Evolutionary conservation across 2,888 invertebrate genomes (phyloP).

Genomic region (Hyles lineata): DNA sequence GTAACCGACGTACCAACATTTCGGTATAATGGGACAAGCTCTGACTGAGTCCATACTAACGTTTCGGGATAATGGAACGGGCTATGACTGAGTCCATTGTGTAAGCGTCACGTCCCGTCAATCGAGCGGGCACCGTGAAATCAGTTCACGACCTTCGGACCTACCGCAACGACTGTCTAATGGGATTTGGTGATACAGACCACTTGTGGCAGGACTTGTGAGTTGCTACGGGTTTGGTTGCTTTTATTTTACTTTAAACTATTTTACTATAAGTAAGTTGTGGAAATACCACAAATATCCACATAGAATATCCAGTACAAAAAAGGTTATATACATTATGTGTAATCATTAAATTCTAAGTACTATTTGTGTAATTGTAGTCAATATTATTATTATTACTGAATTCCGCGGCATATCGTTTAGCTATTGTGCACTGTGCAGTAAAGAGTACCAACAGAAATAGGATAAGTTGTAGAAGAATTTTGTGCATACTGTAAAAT

Average conservation of each 20-base stretch:
- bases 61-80: constrained; percentile 73
- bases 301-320: too few species aligned
- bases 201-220: not conserved
- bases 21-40: constrained; percentile 69
- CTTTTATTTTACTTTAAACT: not conserved
- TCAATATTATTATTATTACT: too few species aligned
- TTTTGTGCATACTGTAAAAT: too few species aligned
- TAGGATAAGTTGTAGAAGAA: too few species aligned
- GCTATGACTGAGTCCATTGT: constrained; percentile 64
- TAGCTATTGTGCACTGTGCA: too few species aligned
- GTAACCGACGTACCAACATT: constrained; percentile 73
- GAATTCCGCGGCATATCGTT: too few species aligned
- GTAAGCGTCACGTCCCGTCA: constrained; percentile 55
- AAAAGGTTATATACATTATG: too few species aligned
- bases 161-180: constrained; percentile 56
- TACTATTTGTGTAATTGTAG: too few species aligned
- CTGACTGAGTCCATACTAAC: constrained; percentile 57
- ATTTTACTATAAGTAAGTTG: not conserved
- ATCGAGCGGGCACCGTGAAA: constrained; percentile 65
- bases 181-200: constrained; percentile 16
- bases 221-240: not conserved
- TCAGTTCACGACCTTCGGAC: constrained; percentile 58
- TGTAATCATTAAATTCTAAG: too few species aligned
- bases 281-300: too few species aligned
- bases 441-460: too few species aligned